phyloP scores from a whole-genome alignment of 2,797 vertebrate species.

The Enteromius viviparus region DNA sequence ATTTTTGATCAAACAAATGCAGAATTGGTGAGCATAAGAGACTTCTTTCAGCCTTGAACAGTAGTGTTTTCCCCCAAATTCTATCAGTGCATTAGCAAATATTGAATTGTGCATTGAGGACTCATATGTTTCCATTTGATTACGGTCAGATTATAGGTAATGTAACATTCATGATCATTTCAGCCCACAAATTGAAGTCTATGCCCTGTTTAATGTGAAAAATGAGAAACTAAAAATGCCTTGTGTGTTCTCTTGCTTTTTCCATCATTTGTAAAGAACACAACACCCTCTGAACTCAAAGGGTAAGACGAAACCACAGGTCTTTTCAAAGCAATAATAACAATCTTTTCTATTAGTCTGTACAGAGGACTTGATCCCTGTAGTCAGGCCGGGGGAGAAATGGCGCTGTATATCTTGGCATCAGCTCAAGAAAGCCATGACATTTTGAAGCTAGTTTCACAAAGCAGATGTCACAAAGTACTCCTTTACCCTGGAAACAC shows the following conservation, averaged over 20 bases:
- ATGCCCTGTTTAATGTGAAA: slow-evolving; percentile 50
- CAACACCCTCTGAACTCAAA: slow-evolving; percentile 60
- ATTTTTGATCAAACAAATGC: neutral
- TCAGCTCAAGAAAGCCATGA: slow-evolving; percentile 70
- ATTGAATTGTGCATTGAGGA: neutral
- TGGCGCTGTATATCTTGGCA: slow-evolving; percentile 73
- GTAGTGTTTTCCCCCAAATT: too few species aligned
- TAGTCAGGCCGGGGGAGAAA: slow-evolving; percentile 67
- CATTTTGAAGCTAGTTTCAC: slow-evolving; percentile 72
- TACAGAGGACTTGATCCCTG: slow-evolving; percentile 74
- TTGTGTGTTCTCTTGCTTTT: slow-evolving; percentile 59
- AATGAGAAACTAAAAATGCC: slow-evolving; percentile 60
- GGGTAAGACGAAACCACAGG: slow-evolving; percentile 73
- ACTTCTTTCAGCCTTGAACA: neutral
- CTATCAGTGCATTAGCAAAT: neutral
- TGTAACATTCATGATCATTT: slow-evolving; percentile 15
- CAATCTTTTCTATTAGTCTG: slow-evolving; percentile 75
- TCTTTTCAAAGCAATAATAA: slow-evolving; percentile 79
- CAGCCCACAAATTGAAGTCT: slow-evolving; percentile 27
- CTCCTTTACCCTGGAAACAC: slow-evolving; percentile 59
- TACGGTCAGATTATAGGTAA: slow-evolving; percentile 21
- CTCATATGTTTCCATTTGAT: slow-evolving; percentile 9
- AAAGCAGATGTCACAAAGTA: slow-evolving; percentile 68
- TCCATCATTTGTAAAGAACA: slow-evolving; percentile 65
- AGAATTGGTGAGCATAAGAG: neutral